Base-by-base conservation (phyloP, 2,113 vertebrate genomes). In the Pomatostomus ruficeps region DNA sequence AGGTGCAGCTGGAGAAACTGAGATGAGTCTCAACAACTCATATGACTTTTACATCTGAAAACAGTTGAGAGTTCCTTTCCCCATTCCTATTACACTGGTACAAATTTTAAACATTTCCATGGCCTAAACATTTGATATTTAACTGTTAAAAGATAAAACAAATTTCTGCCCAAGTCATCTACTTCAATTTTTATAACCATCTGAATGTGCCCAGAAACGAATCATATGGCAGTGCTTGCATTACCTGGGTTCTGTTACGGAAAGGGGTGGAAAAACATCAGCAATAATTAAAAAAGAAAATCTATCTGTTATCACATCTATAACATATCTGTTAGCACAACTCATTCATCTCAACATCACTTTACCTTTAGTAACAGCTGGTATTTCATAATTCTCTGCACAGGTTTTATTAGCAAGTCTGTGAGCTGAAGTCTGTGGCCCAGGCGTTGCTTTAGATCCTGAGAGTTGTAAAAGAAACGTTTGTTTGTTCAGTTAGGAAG, bases 341-440 rank as follows among this genome's bases (percentile, higher is more conserved):
- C 11, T 48, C 18, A 79, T 59, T 43, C 14, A 90, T 31, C 31
- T 80, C 74, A 59, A 73, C 6, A 5, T 13, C 20, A 63, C 51
- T 94, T 96, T 93, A 99, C 99, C 99, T 99, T 99, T n/a, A 99
- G 98, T 95, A 99, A 98, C 78, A 99, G 98, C 97, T 99, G 99
- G 95, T 99, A 99, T 91, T 99, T 99, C 99, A 99, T 99, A 96
- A 99, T 99, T 98, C 99, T 98, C 96, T 99, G 98, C 71, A 99
- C 99, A 7, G 99, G 99, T 97, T 99, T 99, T 97, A 99, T 99
- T 80, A 99, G 97, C 95, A 99, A 97, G 93, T 99, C 99, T 2
- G 99, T 99, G 97, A 99, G 98, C 91, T 99, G 99, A 92, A 99
- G 89, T 95, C 99, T 97, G 93, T 99, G 99, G 88, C 99, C 99